phyloP scores from a whole-genome alignment of 2,797 vertebrate species.

The Amniataba percoides region DNA sequence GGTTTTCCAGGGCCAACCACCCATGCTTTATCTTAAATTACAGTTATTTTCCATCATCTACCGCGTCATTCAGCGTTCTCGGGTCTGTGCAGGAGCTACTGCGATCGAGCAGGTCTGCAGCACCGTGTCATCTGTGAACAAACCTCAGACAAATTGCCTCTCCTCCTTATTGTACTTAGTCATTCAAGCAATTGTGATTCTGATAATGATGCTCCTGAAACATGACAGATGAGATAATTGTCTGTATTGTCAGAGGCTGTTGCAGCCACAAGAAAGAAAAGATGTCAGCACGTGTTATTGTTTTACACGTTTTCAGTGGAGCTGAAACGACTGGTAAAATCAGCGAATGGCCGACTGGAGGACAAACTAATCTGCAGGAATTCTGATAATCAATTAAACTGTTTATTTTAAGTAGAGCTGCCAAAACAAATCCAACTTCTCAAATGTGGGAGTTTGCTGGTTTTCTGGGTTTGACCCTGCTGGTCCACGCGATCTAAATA shows the following conservation, averaged over 20 bases:
- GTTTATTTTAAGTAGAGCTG: too few species aligned
- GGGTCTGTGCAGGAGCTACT: background rate
- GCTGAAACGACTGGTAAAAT: background rate
- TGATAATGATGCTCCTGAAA: slow-evolving; percentile 20
- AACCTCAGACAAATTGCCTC: slow-evolving; percentile 5
- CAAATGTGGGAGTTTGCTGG: background rate
- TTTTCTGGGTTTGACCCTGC: background rate
- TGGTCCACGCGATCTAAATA: background rate
- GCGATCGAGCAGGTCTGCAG: slow-evolving; percentile 8
- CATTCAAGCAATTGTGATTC: slow-evolving; percentile 1
- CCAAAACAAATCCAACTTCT: background rate
- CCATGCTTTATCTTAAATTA: slow-evolving; percentile 27
- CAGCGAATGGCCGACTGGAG: background rate
- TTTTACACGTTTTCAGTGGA: background rate
- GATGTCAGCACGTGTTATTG: background rate
- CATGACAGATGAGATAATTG: background rate
- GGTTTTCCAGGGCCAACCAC: background rate
- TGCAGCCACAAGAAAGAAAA: background rate
- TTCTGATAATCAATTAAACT: background rate
- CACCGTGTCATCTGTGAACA: background rate
- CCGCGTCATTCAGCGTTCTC: background rate
- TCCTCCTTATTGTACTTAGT: background rate
- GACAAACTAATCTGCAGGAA: background rate
- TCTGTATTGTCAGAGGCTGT: background rate
- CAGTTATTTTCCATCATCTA: slow-evolving; percentile 30